Evolutionary conservation across 2,797 vertebrate species (phyloP).

Genomic region (Furcifer pardalis): DNA sequence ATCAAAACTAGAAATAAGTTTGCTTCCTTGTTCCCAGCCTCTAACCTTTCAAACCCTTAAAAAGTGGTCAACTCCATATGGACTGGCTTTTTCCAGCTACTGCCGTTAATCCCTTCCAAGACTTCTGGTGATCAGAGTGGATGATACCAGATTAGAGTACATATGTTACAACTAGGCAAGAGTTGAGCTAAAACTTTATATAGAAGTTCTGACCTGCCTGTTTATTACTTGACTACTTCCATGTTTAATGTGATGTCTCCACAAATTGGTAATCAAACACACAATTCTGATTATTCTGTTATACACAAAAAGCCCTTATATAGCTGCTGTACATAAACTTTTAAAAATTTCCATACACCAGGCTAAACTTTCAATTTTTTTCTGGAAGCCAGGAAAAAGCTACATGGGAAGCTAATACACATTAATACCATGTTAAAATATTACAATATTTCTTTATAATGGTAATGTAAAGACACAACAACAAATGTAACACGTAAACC

Average conservation of each 20-base stretch:
- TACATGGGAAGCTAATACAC: not conserved
- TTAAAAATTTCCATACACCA: not conserved
- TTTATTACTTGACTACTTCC: not conserved
- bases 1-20: not conserved
- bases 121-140: not conserved
- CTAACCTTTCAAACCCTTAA: not conserved
- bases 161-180: not conserved
- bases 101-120: not conserved
- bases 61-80: not conserved
- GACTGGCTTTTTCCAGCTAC: not conserved
- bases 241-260: not conserved
- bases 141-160: too few relatives aligned
- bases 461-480: not conserved
- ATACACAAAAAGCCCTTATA: not conserved
- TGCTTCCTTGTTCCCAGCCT: not conserved
- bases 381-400: not conserved
- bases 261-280: not conserved
- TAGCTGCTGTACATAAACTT: not conserved
- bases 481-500: not conserved
- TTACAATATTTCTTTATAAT: not conserved
- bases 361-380: not conserved
- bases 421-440: not conserved
- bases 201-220: not conserved
- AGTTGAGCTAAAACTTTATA: too few relatives aligned
- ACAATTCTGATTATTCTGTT: not conserved